Percentiles rank a stretch among this genome's conserved stretches.
phyloP scores from a whole-genome alignment of 2,888 invertebrate species.

The Lepetodrilus schrolli region DNA sequence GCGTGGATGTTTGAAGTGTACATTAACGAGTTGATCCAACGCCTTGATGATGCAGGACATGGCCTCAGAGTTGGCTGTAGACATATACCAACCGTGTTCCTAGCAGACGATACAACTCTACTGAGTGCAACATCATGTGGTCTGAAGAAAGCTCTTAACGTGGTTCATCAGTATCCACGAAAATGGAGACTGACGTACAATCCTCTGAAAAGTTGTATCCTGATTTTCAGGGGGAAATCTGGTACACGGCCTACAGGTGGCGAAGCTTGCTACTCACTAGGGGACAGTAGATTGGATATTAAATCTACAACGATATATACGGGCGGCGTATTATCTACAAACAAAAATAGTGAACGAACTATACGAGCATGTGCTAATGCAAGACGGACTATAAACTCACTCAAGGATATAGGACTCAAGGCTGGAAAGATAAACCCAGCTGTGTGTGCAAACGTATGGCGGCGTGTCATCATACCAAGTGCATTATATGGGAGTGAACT shows the following conservation, averaged over 20 bases:
- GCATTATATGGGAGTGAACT: not conserved
- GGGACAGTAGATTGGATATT: not conserved
- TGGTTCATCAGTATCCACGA: not conserved
- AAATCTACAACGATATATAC: not conserved
- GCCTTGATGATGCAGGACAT: not conserved
- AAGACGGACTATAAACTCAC: not conserved
- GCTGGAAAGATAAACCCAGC: not conserved
- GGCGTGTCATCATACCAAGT: not conserved
- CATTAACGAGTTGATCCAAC: not conserved
- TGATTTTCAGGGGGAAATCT: not conserved
- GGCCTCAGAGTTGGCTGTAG: not conserved
- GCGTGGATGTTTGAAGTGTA: not conserved
- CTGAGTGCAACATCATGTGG: not conserved
- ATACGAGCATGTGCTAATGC: not conserved
- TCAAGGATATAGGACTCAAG: not conserved
- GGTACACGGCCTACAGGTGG: too few relatives aligned
- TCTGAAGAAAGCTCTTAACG: not conserved
- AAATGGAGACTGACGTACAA: not conserved
- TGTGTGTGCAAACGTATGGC: not conserved
- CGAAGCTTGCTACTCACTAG: not conserved
- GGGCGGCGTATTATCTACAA: not conserved
- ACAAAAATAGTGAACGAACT: not conserved
- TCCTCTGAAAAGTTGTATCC: not conserved
- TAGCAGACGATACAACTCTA: slow-evolving; percentile 1
- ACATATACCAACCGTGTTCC: not conserved